Percentiles rank a stretch among this genome's conserved stretches.
These are phyloP conservation scores for Elgaria multicarinata DNA, from an alignment of 2,113 vertebrate genomes.

Conservation along the genomic window DNA sequence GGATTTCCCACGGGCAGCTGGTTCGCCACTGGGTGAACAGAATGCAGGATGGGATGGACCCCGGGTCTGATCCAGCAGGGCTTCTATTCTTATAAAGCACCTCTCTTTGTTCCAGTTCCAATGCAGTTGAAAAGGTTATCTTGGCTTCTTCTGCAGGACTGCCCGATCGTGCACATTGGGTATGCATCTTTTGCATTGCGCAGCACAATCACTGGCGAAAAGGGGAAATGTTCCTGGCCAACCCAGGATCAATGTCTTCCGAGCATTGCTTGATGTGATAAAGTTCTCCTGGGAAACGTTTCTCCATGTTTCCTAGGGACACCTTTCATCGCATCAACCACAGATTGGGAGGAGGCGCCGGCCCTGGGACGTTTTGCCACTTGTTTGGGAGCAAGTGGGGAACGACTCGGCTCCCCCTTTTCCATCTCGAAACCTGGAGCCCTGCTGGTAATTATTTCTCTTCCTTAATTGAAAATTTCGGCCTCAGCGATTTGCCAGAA, in stretches of 20 bases:
- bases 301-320: conserved; percentile 6
- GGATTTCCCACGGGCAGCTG: too few relatives aligned
- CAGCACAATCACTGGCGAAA: too few relatives aligned
- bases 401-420: conserved; percentile 62
- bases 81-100: too few relatives aligned
- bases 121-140: background rate
- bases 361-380: background rate
- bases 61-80: too few relatives aligned
- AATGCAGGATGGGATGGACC: too few relatives aligned
- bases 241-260: background rate
- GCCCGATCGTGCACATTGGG: too few relatives aligned
- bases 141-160: background rate
- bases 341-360: background rate
- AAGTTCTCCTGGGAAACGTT: conserved; percentile 52
- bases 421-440: conserved; percentile 51
- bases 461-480: conserved; percentile 80
- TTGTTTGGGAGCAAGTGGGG: background rate
- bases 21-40: too few relatives aligned
- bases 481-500: conserved; percentile 70
- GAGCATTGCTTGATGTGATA: background rate
- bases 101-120: background rate
- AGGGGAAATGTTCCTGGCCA: background rate
- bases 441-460: conserved; percentile 74
- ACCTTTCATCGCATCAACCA: background rate
- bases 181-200: too few relatives aligned